Base-by-base conservation (phyloP, 2,797 vertebrate genomes). In the Melanotaenia maccullochi region DNA sequence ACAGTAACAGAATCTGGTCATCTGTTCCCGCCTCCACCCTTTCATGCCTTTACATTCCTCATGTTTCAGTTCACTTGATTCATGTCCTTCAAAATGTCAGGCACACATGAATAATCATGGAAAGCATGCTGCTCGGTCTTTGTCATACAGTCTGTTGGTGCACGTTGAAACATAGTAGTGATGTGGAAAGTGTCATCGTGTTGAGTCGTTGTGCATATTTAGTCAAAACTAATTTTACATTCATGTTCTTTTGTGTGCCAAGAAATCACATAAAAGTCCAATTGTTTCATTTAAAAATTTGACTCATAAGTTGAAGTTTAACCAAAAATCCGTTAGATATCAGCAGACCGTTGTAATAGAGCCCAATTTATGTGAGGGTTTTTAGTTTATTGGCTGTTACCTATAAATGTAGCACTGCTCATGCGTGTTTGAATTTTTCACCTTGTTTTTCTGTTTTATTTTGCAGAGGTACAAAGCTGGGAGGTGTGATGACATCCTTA, bases 401-500 rank as follows among this genome's bases (percentile, higher is more conserved):
- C 60, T 71, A 62, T 68, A 78, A 82, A 61, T 55, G 52, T 30
- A 58, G 33, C 56, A 54, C 47, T 1, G 20, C 71, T 78, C 62
- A 7, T 61, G 63, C 5, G 18, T 36, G 18, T 64, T 74, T 12
- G 65, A 33, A 71, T 60, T n/a, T 20, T 52, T 18, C 9, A 12
- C n/a, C 0, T 9, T 16, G 0, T 11, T 25, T 25, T 55, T 33
- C 5, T 49, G 13, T 47, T 42, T 38, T 16, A 2, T 13, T 81
- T 90, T 79, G 82, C 93, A 99, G 97, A 97, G 95, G 91, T 99
- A 99, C 90, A 97, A 96, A 85, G 86, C 97, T 14, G 98, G 98
- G 73, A 95, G 96, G 71, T 99, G 97, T 86, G 97, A 99, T 80
- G 97, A 99, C 79, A 99, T 99, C 90, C 96, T 99, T 75, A 99